phyloP scores from a whole-genome alignment of 1,140 invertebrate species.

The Arctopsyche grandis region DNA sequence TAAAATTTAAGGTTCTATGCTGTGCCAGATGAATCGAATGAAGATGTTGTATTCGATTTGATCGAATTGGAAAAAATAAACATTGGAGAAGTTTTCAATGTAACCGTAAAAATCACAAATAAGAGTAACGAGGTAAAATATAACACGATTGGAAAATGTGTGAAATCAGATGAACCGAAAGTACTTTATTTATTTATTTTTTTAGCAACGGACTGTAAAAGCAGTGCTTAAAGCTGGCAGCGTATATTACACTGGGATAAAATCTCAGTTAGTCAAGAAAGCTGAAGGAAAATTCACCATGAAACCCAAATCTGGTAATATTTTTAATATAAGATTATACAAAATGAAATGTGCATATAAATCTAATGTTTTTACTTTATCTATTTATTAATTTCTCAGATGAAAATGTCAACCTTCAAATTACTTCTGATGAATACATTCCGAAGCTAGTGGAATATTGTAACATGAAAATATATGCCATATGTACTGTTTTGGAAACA shows the following conservation, averaged over 20 bases:
- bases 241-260: slow-evolving; percentile 83
- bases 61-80: slow-evolving; percentile 74
- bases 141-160: too few relatives aligned
- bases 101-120: slow-evolving; percentile 75
- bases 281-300: slow-evolving; percentile 72
- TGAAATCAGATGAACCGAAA: neutral
- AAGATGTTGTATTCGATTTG: slow-evolving; percentile 77
- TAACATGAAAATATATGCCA: slow-evolving; percentile 77
- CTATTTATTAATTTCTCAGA: slow-evolving; percentile 62
- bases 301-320: slow-evolving; percentile 68
- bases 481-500: slow-evolving; percentile 77
- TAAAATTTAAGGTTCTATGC: slow-evolving; percentile 67
- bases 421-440: slow-evolving; percentile 74
- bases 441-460: slow-evolving; percentile 80
- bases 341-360: too few relatives aligned
- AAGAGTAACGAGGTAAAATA: slow-evolving; percentile 66
- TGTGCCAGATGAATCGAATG: slow-evolving; percentile 65
- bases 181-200: neutral
- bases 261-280: slow-evolving; percentile 74
- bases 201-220: slow-evolving; percentile 66
- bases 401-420: slow-evolving; percentile 70
- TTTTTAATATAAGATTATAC: too few relatives aligned
- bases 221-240: slow-evolving; percentile 73
- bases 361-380: neutral
- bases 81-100: slow-evolving; percentile 75